Percentiles rank a stretch among this genome's conserved stretches.
phyloP scores from a whole-genome alignment of 2,888 invertebrate genomes.

The Cephus sareptanus region DNA sequence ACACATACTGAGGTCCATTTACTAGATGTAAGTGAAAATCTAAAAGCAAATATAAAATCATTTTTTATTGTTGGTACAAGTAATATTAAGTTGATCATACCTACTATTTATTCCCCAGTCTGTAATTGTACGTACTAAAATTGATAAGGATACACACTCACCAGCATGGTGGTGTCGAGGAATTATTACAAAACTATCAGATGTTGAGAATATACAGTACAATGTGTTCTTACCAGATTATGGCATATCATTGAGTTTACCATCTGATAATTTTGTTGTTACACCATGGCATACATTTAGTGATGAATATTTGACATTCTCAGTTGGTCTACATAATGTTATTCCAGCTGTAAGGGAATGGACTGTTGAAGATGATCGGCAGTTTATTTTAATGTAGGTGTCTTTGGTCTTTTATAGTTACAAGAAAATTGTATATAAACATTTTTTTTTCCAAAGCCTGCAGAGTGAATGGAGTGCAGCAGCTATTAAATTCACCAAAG shows the following conservation, averaged over 20 bases:
- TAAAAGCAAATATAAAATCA: neutral
- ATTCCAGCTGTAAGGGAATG: constrained; percentile 15
- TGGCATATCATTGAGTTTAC: constrained; percentile 22
- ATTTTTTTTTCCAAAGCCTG: neutral
- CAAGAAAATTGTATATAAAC: neutral
- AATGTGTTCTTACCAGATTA: constrained; percentile 34
- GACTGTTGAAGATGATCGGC: neutral
- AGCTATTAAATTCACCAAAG: constrained; percentile 41
- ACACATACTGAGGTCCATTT: constrained; percentile 13
- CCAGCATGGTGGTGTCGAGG: constrained; percentile 36
- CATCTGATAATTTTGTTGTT: constrained; percentile 25
- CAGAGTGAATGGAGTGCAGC: constrained; percentile 40
- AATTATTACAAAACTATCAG: constrained; percentile 10
- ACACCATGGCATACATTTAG: constrained; percentile 18
- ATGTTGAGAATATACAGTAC: constrained; percentile 15
- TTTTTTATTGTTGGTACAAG: no score
- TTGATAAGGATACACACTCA: constrained; percentile 14
- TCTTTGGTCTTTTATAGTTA: neutral
- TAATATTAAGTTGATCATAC: no score
- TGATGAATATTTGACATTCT: constrained; percentile 20
- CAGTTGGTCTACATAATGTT: constrained; percentile 27
- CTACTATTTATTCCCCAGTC: constrained; percentile 23
- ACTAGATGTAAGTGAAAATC: constrained; percentile 36
- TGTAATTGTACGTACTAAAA: constrained; percentile 28
- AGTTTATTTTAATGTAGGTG: neutral